Percentiles rank a stretch among this genome's conserved stretches.
Evolutionary conservation across 1,140 invertebrate genomes (phyloP).

Genomic region (Hylyphantes graminicola): DNA sequence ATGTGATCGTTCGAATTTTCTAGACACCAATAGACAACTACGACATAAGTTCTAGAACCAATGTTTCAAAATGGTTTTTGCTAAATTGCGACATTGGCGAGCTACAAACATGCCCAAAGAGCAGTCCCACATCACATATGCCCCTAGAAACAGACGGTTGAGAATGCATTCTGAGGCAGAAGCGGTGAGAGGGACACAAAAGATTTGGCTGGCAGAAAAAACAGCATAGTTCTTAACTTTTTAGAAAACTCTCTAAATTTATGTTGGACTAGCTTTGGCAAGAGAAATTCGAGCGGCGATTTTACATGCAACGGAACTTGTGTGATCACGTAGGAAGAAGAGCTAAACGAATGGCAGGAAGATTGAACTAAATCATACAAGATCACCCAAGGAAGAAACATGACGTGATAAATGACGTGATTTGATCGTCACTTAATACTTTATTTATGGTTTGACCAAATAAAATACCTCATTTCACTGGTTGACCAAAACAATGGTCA

Average conservation of each 20-base stretch:
- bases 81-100: no score
- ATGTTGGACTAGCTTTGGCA: constrained; percentile 49
- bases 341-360: constrained; percentile 42
- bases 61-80: no score
- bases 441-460: no score
- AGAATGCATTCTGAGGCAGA: constrained; percentile 45
- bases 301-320: constrained; percentile 53
- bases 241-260: background rate
- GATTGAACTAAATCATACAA: constrained; percentile 5
- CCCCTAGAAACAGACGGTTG: constrained; percentile 31
- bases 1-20: no score
- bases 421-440: no score
- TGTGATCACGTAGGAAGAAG: constrained; percentile 22
- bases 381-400: background rate
- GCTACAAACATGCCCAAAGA: no score
- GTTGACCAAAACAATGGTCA: no score
- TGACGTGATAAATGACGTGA: no score
- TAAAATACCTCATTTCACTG: no score
- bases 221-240: background rate
- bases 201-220: constrained; percentile 50
- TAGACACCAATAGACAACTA: no score
- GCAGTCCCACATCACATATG: no score
- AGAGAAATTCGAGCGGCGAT: constrained; percentile 50
- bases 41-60: no score
- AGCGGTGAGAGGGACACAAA: constrained; percentile 25